A percentile compares a stretch with the other conserved stretches of the same genome.
phyloP scores from a whole-genome alignment of 2,797 vertebrate species.

The Sebastes steindachneri region DNA sequence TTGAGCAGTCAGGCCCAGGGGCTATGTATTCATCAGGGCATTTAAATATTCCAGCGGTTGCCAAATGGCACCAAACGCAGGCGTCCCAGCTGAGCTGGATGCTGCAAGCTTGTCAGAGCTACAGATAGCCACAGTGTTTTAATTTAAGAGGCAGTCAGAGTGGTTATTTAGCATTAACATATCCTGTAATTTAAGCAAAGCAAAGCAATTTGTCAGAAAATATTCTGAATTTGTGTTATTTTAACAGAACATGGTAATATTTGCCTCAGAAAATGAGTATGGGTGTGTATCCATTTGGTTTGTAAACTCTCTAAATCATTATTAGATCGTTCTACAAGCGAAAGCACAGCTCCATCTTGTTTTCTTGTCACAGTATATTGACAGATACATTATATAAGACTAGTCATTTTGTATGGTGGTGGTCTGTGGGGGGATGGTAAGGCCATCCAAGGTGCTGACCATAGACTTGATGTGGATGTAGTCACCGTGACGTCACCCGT shows the following conservation, averaged over 20 bases:
- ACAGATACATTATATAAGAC: neutral
- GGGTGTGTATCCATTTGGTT: neutral
- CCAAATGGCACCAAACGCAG: conserved; percentile 77
- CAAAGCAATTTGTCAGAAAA: conserved; percentile 5
- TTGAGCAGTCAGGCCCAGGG: conserved; percentile 73
- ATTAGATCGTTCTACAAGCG: neutral
- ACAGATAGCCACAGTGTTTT: conserved; percentile 60
- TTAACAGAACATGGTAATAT: neutral
- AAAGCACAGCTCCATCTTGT: neutral
- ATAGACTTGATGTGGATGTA: too few species aligned
- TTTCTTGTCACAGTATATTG: neutral
- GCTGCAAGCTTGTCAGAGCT: conserved; percentile 60
- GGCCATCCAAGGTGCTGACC: conserved; percentile 14
- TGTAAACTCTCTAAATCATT: neutral
- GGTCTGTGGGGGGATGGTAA: neutral
- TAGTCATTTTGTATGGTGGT: neutral
- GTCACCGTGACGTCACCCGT: too few species aligned
- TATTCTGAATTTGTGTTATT: neutral
- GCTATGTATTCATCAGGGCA: conserved; percentile 80
- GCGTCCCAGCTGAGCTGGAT: conserved; percentile 58
- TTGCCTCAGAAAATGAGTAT: neutral
- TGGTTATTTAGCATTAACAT: conserved; percentile 40
- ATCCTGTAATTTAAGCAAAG: conserved; percentile 23
- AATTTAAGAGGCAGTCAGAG: conserved; percentile 46
- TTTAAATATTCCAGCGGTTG: conserved; percentile 80